A percentile compares a stretch with the other conserved stretches of the same genome.
Conservation (phyloP, 2,888 invertebrate species). For the Mythimna vitellina region DNA sequence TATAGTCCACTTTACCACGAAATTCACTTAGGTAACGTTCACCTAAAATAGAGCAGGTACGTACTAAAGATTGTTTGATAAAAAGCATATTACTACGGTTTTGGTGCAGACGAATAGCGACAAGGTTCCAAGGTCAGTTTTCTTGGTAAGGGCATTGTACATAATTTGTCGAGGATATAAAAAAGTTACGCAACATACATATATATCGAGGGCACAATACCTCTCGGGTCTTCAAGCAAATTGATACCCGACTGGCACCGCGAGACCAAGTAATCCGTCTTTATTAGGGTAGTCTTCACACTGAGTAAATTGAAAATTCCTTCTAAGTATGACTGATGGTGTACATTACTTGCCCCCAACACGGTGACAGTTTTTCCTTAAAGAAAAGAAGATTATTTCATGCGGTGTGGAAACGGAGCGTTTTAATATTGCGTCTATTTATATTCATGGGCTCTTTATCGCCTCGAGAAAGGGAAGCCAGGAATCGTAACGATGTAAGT, state of each 20-base stretch:
- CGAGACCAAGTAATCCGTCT: conserved; percentile 83
- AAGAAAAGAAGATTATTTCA: conserved; percentile 88
- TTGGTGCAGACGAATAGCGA: conserved; percentile 60
- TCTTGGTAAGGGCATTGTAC: conserved; percentile 48
- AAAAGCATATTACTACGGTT: conserved; percentile 61
- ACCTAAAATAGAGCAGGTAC: conserved; percentile 59
- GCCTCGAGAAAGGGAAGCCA: conserved; percentile 76
- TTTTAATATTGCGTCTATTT: conserved; percentile 89
- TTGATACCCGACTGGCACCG: conserved; percentile 76
- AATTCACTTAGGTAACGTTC: conserved; percentile 61
- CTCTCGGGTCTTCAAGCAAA: conserved; percentile 68
- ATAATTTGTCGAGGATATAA: conserved; percentile 61
- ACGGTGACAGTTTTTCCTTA: conserved; percentile 84
- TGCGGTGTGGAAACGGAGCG: conserved; percentile 80
- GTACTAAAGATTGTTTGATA: conserved; percentile 66
- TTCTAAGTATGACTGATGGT: conserved; percentile 90
- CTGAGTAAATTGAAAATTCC: conserved; percentile 88
- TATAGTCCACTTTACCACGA: conserved; percentile 52
- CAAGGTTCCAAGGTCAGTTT: conserved; percentile 56
- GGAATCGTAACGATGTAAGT: conserved; percentile 82
- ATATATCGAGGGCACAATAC: conserved; percentile 59
- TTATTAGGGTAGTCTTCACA: conserved; percentile 84
- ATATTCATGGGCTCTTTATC: conserved; percentile 86
- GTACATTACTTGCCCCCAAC: conserved; percentile 85
- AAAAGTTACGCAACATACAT: conserved; percentile 53